phyloP scores from a whole-genome alignment of 2,888 invertebrate genomes.

The Coenonympha glycerion region DNA sequence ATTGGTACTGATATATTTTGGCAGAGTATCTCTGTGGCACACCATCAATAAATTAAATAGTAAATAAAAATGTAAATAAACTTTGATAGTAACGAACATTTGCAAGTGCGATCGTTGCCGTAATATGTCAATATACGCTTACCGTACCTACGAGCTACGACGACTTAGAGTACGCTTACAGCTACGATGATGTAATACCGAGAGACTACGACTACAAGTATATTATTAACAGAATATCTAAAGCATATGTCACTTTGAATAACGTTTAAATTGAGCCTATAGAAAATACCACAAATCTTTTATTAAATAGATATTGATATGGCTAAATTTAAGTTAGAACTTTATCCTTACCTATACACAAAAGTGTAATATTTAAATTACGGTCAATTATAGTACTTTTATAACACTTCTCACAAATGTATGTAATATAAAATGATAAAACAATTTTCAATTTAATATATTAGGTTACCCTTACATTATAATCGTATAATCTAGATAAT shows the following conservation, averaged over 20 bases:
- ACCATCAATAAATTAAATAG: constrained; percentile 74
- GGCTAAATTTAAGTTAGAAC: constrained; percentile 77
- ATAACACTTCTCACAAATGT: constrained; percentile 76
- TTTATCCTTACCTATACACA: constrained; percentile 75
- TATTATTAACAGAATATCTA: constrained; percentile 76
- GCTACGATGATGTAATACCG: constrained; percentile 70
- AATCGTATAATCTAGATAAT: constrained; percentile 78
- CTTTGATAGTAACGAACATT: constrained; percentile 71
- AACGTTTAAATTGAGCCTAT: constrained; percentile 77
- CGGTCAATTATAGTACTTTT: constrained; percentile 73
- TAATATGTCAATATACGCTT: constrained; percentile 71
- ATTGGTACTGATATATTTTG: constrained; percentile 75
- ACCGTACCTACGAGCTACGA: constrained; percentile 61
- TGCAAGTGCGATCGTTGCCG: constrained; percentile 72
- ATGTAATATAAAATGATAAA: constrained; percentile 78
- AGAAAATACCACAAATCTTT: constrained; percentile 77
- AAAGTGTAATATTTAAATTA: constrained; percentile 76
- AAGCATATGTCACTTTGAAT: constrained; percentile 77
- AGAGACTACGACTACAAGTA: constrained; percentile 71
- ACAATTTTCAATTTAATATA: constrained; percentile 76
- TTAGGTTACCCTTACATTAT: constrained; percentile 77
- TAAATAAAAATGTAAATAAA: constrained; percentile 75
- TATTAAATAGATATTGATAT: constrained; percentile 77
- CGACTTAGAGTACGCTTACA: constrained; percentile 63
- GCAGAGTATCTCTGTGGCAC: constrained; percentile 77